Percentiles rank a stretch among this genome's conserved stretches.
phyloP scores from a whole-genome alignment of 2,797 vertebrate species.

The Enteromius mattozi region DNA sequence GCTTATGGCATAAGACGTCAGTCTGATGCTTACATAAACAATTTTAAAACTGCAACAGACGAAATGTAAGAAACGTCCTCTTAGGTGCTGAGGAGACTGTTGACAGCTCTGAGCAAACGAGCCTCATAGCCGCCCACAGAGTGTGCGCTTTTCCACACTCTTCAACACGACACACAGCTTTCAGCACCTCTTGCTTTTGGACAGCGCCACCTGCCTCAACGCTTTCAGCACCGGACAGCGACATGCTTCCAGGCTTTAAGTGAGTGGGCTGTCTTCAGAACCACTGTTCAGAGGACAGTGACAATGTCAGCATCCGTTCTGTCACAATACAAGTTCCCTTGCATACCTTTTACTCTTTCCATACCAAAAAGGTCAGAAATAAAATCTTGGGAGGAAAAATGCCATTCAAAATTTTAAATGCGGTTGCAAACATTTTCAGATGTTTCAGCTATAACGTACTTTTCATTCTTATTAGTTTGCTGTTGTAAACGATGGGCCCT shows the following conservation, averaged over 20 bases:
- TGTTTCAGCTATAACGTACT: not conserved
- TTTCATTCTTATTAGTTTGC: not conserved
- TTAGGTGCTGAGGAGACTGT: slow-evolving; percentile 60
- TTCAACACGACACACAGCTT: slow-evolving; percentile 16
- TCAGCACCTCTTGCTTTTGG: slow-evolving; percentile 55
- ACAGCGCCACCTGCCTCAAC: slow-evolving; percentile 48
- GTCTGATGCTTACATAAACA: slow-evolving; percentile 5
- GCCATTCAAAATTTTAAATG: not conserved
- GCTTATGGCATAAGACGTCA: not conserved
- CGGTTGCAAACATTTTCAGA: not conserved
- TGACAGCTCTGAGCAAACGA: slow-evolving; percentile 68
- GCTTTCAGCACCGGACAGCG: slow-evolving; percentile 47
- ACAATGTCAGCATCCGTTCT: not conserved
- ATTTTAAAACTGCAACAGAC: not conserved
- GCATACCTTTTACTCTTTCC: not conserved
- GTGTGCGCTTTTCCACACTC: slow-evolving; percentile 39
- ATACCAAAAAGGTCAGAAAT: not conserved
- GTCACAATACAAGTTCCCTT: not conserved
- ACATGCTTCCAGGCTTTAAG: slow-evolving; percentile 32
- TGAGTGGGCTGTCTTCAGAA: slow-evolving; percentile 61
- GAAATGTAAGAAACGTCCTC: slow-evolving; percentile 16
- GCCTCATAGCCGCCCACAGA: slow-evolving; percentile 58
- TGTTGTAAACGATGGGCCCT: not conserved
- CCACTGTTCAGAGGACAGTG: slow-evolving; percentile 58
- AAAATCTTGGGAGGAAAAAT: not conserved